These are phyloP conservation scores for Syngnathus acus DNA, from an alignment of 2,797 vertebrate species.

Conservation along the genomic window DNA sequence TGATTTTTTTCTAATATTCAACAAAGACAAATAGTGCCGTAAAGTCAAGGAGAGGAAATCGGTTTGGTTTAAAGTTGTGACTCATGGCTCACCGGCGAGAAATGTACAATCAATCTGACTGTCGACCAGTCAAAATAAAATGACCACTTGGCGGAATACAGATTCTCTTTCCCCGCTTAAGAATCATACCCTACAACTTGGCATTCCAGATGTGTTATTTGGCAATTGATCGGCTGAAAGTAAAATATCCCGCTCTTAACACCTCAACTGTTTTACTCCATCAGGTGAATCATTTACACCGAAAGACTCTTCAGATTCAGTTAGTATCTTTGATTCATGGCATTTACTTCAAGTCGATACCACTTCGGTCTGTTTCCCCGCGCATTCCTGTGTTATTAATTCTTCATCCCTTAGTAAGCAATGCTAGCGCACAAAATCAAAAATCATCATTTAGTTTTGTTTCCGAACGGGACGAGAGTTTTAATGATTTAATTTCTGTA, in stretches of 20 bases:
- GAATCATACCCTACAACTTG: not conserved
- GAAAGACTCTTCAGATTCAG: not conserved
- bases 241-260: not conserved
- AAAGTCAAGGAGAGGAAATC: too few species aligned
- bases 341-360: not conserved
- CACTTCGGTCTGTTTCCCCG: not conserved
- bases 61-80: too few species aligned
- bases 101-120: too few species aligned
- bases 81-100: too few species aligned
- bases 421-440: conserved; percentile 20
- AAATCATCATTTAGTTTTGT: too few species aligned
- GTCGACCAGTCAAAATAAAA: not conserved
- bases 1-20: too few species aligned
- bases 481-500: conserved; percentile 14
- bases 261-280: not conserved
- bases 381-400: conserved; percentile 20
- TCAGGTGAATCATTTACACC: conserved; percentile 1
- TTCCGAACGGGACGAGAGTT: too few species aligned
- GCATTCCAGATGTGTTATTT: not conserved
- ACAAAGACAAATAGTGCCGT: too few species aligned
- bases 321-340: not conserved
- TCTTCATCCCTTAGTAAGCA: not conserved
- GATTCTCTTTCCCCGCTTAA: not conserved
- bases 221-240: not conserved
- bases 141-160: not conserved